Percentiles rank a stretch among this genome's conserved stretches.
Conservation (phyloP, 1,140 invertebrate genomes). For the Lerema accius region DNA sequence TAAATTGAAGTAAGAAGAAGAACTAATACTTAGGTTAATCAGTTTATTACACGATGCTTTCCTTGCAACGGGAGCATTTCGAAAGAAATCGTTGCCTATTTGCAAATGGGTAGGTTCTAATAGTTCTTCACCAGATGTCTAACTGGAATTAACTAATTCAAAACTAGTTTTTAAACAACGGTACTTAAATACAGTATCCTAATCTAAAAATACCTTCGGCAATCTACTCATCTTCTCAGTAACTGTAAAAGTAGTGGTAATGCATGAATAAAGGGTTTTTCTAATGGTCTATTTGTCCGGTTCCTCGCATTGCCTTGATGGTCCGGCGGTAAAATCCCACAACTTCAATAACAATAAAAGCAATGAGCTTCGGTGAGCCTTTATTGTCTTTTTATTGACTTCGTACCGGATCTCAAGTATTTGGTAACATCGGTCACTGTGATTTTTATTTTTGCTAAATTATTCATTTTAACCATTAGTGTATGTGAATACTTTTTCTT, state of each 20-base stretch:
- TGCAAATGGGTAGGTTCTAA: too few relatives aligned
- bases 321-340: slow-evolving; percentile 1
- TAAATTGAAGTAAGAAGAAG: too few relatives aligned
- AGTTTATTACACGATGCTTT: too few relatives aligned
- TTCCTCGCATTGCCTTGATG: slow-evolving; percentile 5
- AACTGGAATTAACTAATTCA: too few relatives aligned
- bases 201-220: slow-evolving; percentile 12
- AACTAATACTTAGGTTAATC: too few relatives aligned
- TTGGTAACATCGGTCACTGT: too few relatives aligned
- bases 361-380: background rate
- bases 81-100: too few relatives aligned
- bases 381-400: background rate
- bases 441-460: too few relatives aligned
- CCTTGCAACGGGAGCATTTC: too few relatives aligned
- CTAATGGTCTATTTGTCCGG: slow-evolving; percentile 6
- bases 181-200: background rate
- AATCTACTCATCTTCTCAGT: slow-evolving; percentile 24
- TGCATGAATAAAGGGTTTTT: slow-evolving; percentile 26
- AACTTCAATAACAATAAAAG: slow-evolving; percentile 6
- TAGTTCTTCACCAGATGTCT: too few relatives aligned
- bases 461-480: too few relatives aligned
- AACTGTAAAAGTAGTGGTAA: slow-evolving; percentile 27
- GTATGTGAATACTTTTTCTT: too few relatives aligned
- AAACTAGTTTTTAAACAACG: background rate
- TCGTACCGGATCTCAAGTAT: background rate